phyloP scores from a whole-genome alignment of 2,888 invertebrate species.

The Hypselothyrea guttata region DNA sequence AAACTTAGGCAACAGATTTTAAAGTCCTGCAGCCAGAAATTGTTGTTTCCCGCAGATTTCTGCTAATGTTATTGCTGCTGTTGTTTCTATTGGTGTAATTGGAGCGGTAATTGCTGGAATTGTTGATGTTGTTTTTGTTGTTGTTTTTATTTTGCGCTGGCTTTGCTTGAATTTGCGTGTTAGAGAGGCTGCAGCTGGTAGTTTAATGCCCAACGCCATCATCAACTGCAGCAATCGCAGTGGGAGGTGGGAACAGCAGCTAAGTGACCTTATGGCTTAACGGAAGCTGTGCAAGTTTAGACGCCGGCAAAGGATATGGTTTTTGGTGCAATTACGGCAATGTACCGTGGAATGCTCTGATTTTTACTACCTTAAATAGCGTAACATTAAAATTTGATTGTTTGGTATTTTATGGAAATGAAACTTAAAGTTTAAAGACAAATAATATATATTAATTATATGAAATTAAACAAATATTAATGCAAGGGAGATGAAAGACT shows the following conservation, averaged over 20 bases:
- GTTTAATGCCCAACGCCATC: slow-evolving; percentile 43
- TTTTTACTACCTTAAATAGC: too few species aligned
- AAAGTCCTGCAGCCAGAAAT: not conserved
- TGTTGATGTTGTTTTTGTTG: slow-evolving; percentile 24
- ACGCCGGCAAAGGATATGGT: slow-evolving; percentile 25
- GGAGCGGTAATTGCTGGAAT: slow-evolving; percentile 22
- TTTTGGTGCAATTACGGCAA: slow-evolving; percentile 33
- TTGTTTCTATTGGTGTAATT: slow-evolving; percentile 38
- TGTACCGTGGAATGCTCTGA: not conserved
- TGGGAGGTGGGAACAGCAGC: not conserved
- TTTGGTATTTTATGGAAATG: too few species aligned
- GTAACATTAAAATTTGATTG: too few species aligned
- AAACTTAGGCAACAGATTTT: too few species aligned
- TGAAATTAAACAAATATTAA: too few species aligned
- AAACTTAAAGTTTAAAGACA: too few species aligned
- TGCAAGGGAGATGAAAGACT: too few species aligned
- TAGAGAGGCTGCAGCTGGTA: slow-evolving; percentile 43
- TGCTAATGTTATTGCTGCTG: slow-evolving; percentile 13
- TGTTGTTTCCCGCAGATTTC: not conserved
- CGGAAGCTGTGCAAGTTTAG: slow-evolving; percentile 22
- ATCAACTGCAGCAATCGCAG: slow-evolving; percentile 25
- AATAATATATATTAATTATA: too few species aligned
- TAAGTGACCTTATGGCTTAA: slow-evolving; percentile 17
- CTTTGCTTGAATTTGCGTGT: too few species aligned
- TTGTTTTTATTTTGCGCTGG: too few species aligned